Base-by-base conservation (phyloP, 2,113 vertebrate species). In the Enhydra lutris region DNA sequence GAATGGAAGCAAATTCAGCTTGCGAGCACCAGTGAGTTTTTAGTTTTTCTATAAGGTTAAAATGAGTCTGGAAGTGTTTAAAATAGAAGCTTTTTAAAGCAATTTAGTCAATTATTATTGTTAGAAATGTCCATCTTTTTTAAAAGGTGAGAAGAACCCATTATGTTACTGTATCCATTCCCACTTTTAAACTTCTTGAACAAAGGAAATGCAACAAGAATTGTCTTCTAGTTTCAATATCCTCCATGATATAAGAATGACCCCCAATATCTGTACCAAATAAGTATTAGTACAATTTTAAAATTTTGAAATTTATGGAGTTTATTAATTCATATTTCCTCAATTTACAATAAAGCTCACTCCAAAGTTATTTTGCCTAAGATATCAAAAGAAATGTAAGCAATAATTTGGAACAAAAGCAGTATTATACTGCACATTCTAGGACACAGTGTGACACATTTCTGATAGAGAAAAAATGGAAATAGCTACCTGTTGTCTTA, bases 21-120 rank as follows among this genome's bases (percentile, higher is more conserved):
- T 59, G 2, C 50, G 59, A 90, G 42, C n/a, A 8, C n/a, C 61
- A 42, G 12, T 65, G 50, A 80, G n/a, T 95, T 85, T 93, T 87
- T 9, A 92, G 24, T 90, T 86, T 79, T 88, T 95, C 86, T 93
- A 17, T 10, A 84, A 89, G 13, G 2, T 71, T 96, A 87, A 83
- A 93, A 63, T 85, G 4, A 97, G 23, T 87, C 36, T 52, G 24
- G 23, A 67, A 57, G 23, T 97, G 8, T 92, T 90, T 73, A 29
- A 94, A 95, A 90, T 76, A 63, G 2, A 79, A 71, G 8, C 10
- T 74, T 95, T 95, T 97, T 59, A 76, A 91, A 94, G 59, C 17
- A 94, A 76, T 65, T 95, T 83, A 69, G 45, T 79, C 73, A 91
- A 82, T 85, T 91, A 67, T 80, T 91, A 63, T 21, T 74, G 74